These are phyloP conservation scores for Eospalax fontanierii DNA, from an alignment of 2,797 vertebrate species.

Conservation along the genomic window DNA sequence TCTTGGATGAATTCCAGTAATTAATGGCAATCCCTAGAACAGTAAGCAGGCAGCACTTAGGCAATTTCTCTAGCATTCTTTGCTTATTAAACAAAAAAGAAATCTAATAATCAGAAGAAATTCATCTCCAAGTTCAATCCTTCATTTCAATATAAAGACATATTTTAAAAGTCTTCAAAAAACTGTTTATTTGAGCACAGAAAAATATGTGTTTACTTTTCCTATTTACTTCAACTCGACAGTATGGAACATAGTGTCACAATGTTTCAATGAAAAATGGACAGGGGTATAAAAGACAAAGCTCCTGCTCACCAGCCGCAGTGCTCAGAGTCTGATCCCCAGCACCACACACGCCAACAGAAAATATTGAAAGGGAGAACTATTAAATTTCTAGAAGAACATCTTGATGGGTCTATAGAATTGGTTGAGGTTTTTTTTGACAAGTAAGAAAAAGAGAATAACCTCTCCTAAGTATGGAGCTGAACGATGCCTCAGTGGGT, in stretches of 20 bases:
- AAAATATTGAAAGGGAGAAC: not conserved
- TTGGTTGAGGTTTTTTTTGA: not conserved
- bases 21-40: constrained; percentile 43
- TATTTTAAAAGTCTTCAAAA: constrained; percentile 40
- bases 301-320: not conserved
- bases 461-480: not conserved
- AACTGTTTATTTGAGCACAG: not conserved
- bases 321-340: no score
- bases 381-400: constrained; percentile 29
- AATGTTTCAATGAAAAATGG: constrained; percentile 31
- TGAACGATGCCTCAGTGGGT: not conserved
- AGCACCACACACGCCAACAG: not conserved
- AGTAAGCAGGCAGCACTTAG: constrained; percentile 24
- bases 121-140: constrained; percentile 44
- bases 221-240: constrained; percentile 3
- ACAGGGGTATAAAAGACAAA: constrained; percentile 37
- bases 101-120: constrained; percentile 69
- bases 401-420: not conserved
- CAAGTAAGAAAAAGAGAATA: not conserved
- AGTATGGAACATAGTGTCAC: constrained; percentile 14
- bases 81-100: constrained; percentile 47
- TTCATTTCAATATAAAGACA: constrained; percentile 44
- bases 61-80: constrained; percentile 25
- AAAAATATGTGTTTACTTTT: constrained; percentile 6
- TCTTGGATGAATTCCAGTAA: constrained; percentile 41